phyloP scores from a whole-genome alignment of 2,888 invertebrate species.

The Coelinius sp. region DNA sequence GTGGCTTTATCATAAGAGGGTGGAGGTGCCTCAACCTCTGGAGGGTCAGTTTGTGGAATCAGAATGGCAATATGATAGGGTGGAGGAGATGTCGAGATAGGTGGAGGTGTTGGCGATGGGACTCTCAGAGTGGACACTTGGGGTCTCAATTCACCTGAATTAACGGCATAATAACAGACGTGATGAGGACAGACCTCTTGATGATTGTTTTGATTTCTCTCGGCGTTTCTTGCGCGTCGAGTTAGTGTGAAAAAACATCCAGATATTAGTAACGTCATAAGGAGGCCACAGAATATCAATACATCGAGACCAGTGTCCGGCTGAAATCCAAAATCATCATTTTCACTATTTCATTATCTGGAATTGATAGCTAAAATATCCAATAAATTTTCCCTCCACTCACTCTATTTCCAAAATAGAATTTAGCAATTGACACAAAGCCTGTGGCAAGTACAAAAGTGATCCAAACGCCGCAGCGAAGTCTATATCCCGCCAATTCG shows the following conservation, averaged over 20 bases:
- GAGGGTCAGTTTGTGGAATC: constrained; percentile 73
- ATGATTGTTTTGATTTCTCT: constrained; percentile 20
- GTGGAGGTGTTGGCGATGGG: constrained; percentile 47
- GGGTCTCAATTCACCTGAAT: constrained; percentile 20
- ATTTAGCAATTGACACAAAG: constrained; percentile 81
- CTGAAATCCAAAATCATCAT: constrained; percentile 44
- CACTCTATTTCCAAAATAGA: constrained; percentile 80
- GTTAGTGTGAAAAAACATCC: constrained; percentile 63
- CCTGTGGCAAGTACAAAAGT: constrained; percentile 80
- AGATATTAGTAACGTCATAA: constrained; percentile 62
- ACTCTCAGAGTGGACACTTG: constrained; percentile 25
- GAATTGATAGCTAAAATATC: background rate
- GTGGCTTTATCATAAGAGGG: constrained; percentile 84
- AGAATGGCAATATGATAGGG: constrained; percentile 88
- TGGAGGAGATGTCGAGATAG: constrained; percentile 75
- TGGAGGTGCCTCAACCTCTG: constrained; percentile 77
- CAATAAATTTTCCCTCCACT: constrained; percentile 36
- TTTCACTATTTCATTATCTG: no score
- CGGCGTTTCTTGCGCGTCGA: constrained; percentile 52
- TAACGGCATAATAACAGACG: constrained; percentile 2
- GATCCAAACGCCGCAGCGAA: constrained; percentile 78
- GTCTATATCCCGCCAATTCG: constrained; percentile 74
- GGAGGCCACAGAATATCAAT: constrained; percentile 72
- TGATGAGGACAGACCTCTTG: constrained; percentile 11
- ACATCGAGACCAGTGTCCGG: constrained; percentile 75